These are phyloP conservation scores for Rynchops niger DNA, from an alignment of 2,113 vertebrate species.

Conservation along the genomic window DNA sequence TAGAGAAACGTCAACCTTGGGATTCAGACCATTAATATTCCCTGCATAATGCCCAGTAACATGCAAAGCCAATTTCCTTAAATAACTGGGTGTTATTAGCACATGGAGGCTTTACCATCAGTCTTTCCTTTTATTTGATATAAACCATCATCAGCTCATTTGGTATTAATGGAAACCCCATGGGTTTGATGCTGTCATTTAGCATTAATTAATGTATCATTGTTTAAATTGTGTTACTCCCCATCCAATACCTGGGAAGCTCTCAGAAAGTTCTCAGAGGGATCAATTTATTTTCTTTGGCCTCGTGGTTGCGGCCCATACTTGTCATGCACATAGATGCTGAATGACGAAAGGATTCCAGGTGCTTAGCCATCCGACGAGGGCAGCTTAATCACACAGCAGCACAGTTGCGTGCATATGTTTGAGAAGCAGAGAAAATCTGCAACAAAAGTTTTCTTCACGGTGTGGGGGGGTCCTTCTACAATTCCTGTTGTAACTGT, in stretches of 20 bases:
- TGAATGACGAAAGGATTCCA: neutral
- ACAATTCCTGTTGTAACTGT: neutral
- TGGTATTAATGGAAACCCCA: neutral
- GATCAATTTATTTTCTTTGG: neutral
- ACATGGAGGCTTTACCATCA: neutral
- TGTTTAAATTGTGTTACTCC: neutral
- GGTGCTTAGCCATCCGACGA: neutral
- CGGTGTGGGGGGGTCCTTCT: neutral
- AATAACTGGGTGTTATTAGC: neutral
- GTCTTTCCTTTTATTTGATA: neutral
- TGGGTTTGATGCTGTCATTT: neutral
- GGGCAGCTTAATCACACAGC: neutral
- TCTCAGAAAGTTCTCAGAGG: neutral
- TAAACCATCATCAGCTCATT: neutral
- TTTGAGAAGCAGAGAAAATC: neutral
- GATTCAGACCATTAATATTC: neutral
- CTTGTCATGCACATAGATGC: neutral
- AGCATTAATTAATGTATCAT: neutral
- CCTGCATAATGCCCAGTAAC: neutral
- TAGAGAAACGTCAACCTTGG: neutral
- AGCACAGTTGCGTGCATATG: neutral
- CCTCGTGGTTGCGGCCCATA: neutral
- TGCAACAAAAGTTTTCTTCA: neutral
- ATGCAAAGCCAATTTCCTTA: neutral
- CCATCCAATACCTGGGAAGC: neutral